Evolutionary conservation across 2,888 invertebrate genomes (phyloP).

Genomic region (Orthosia gothica): DNA sequence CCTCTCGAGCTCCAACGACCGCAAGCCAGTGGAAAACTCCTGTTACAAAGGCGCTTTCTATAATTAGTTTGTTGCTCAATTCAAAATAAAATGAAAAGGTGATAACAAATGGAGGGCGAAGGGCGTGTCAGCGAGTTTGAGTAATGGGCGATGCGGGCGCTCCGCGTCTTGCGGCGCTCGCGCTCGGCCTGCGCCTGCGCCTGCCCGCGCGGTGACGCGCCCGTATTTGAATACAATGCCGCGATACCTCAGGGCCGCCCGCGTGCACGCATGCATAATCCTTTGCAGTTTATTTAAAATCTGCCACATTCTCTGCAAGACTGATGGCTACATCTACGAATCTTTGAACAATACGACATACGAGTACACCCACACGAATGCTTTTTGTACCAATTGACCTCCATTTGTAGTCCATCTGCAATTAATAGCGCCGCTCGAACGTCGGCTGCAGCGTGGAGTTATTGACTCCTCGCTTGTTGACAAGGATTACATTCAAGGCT

Average conservation of each 20-base stretch:
- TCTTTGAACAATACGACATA: constrained; percentile 74
- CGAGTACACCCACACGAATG: constrained; percentile 72
- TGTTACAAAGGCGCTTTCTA: constrained; percentile 22
- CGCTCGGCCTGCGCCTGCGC: constrained; percentile 59
- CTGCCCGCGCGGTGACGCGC: constrained; percentile 77
- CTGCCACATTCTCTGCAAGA: constrained; percentile 82
- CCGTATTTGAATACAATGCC: constrained; percentile 90
- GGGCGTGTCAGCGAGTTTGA: constrained; percentile 80
- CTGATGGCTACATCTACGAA: constrained; percentile 79
- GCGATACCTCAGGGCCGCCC: constrained; percentile 89
- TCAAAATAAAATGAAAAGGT: constrained; percentile 62
- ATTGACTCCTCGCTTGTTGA: constrained; percentile 78
- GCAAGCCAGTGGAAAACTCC: constrained; percentile 21
- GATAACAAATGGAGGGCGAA: constrained; percentile 70
- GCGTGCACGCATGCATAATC: constrained; percentile 88
- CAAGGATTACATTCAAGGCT: constrained; percentile 80
- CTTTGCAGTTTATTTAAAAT: constrained; percentile 83
- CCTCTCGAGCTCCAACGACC: constrained; percentile 5
- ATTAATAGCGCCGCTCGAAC: constrained; percentile 79
- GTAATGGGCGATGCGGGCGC: constrained; percentile 78
- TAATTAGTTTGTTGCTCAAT: constrained; percentile 52
- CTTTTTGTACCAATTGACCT: constrained; percentile 83
- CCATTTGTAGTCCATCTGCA: constrained; percentile 84
- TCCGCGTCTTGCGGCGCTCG: constrained; percentile 63
- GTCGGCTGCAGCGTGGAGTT: constrained; percentile 77